Base-by-base conservation (phyloP, 2,797 vertebrate genomes). In the Xyrichtys novacula region DNA sequence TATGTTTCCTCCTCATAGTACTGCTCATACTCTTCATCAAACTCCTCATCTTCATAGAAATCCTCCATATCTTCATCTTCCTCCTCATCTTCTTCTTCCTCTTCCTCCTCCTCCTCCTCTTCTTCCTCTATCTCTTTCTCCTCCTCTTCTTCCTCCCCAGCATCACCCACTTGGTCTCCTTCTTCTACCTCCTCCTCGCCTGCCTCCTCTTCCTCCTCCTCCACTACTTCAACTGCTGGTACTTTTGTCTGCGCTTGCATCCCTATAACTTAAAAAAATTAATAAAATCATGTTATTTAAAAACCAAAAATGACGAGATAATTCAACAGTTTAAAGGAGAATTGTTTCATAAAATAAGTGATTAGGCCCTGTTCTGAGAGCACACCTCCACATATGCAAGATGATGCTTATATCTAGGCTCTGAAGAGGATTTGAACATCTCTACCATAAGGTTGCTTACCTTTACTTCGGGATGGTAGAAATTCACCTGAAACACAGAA, bases 381-480 rank as follows among this genome's bases (percentile, higher is more conserved):
- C n/a, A n/a, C n/a, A n/a, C n/a, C n/a, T n/a, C n/a, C n/a, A n/a
- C n/a, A n/a, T n/a, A 36, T 1, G 11, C 14, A 26, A 48, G 16
- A 34, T 3, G 22, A 36, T 16, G 12, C 29, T 26, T 44, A 55
- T 40, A 47, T n/a, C 17, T 25, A 25, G 17, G 36, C 36, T 39
- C 16, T 39, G 38, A 39, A 39, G 5, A 6, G 7, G 15, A 17
- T 17, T 1, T 17, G 6, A 22, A 19, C 2, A 14, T 43, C 10
- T 42, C 39, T n/a, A n/a, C n/a, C n/a, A n/a, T n/a, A n/a, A n/a
- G n/a, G 5, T 10, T 12, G 61, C 83, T 29, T 50, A 95, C 94
- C 94, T 94, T 95, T 94, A 86, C 75, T 91, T 77, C 93, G 91
- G 12, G 92, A 83, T 6, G 94, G 94, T 25, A 94, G 82, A 78